Base-by-base conservation (phyloP, 2,797 vertebrate species). In the Notolabrus celidotus region DNA sequence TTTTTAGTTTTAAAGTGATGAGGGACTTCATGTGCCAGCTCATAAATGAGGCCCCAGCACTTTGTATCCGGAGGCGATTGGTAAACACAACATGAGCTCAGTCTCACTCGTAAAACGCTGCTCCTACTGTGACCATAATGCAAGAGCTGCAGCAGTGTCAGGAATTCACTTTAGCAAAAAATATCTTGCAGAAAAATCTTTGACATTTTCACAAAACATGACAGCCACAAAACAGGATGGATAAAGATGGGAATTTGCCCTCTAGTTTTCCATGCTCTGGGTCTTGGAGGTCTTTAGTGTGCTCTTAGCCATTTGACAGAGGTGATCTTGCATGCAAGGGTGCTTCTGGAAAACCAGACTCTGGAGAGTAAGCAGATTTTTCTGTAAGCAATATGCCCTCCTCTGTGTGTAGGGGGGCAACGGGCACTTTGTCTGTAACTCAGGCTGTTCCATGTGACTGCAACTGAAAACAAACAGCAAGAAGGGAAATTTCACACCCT, bases 381-480 rank as follows among this genome's bases (percentile, higher is more conserved):
- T 72, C 63, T 87, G 83, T 77, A 82, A 86, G 85, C 68, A 71
- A 79, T 74, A 74, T 52, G 15, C 58, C 77, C 80, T 70, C 65
- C 67, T 80, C 25, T 34, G 49, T 71, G 67, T 61, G 69, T 42
- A 7, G 11, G 82, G 67, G 72, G 78, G 63, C 43, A 57, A 43
- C 11, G 12, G 56, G 49, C 79, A 72, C 83, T 78, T 79, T 82
- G 83, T 83, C 69, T 78, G 79, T 67, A 85, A 85, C 73, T 66
- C 53, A 58, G 73, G 67, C 72, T 79, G 86, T 87, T 87, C 80
- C 75, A 54, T 76, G 57, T 67, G 84, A 86, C 72, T 82, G 87
- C 79, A 71, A 80, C 66, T 83, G 78, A 89, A 92, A 89, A 90
- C 85, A 84, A 89, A 89, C 83, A 79, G 72, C 29, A 27, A 52